These are phyloP conservation scores for Grammomys surdaster DNA, from an alignment of 2,113 vertebrate species.

Conservation along the genomic window DNA sequence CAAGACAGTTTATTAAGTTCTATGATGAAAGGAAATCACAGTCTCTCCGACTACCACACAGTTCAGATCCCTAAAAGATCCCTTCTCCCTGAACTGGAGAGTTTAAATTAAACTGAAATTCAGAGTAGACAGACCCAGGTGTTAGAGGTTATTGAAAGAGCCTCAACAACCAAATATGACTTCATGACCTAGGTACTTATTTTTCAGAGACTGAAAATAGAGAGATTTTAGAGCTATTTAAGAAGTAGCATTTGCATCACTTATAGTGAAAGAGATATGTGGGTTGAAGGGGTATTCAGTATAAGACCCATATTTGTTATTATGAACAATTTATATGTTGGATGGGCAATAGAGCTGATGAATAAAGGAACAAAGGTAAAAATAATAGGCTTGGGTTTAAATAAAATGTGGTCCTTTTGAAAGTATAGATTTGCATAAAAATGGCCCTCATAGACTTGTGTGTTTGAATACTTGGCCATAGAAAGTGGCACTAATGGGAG, in stretches of 20 bases:
- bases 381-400: not conserved
- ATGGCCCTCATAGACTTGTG: not conserved
- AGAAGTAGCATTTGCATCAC: not conserved
- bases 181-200: not conserved
- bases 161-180: not conserved
- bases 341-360: not conserved
- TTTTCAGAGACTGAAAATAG: not conserved
- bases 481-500: not conserved
- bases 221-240: not conserved
- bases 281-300: not conserved
- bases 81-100: not conserved
- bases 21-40: not conserved
- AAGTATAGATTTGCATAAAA: not conserved
- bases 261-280: not conserved
- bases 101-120: not conserved
- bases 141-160: not conserved
- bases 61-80: not conserved
- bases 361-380: not conserved
- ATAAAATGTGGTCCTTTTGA: not conserved
- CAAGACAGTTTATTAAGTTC: not conserved
- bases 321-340: not conserved
- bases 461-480: not conserved
- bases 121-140: not conserved
- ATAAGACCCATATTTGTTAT: not conserved
- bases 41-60: not conserved